Evolutionary conservation across 2,797 vertebrate genomes (phyloP).

Genomic region (Adelosebastes latens): DNA sequence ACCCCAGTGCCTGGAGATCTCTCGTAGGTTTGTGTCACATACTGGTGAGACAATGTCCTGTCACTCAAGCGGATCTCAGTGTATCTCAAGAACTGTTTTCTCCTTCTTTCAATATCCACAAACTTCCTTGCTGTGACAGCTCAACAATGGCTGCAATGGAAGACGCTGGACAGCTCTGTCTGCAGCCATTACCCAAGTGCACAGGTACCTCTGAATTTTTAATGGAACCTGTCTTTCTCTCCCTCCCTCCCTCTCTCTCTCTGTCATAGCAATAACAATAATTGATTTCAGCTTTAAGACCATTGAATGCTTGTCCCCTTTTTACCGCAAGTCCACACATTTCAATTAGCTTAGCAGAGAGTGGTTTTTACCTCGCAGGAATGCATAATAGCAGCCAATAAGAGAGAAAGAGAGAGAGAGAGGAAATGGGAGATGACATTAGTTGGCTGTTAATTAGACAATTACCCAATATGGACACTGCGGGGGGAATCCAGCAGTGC

Average conservation of each 20-base stretch:
- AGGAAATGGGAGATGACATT: conserved; percentile 25
- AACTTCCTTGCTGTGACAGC: conserved; percentile 25
- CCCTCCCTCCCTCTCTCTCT: background rate
- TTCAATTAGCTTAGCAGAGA: conserved; percentile 38
- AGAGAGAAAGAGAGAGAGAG: background rate
- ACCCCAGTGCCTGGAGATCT: background rate
- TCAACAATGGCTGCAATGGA: conserved; percentile 23
- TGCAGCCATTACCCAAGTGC: conserved; percentile 44
- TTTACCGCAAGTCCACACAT: conserved; percentile 22
- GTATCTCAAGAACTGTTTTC: background rate
- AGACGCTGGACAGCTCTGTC: conserved; percentile 19
- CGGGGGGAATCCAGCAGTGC: conserved; percentile 10
- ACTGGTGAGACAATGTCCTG: background rate
- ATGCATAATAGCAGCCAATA: background rate
- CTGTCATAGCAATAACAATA: conserved; percentile 28
- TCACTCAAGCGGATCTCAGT: conserved; percentile 9
- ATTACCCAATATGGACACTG: conserved; percentile 40
- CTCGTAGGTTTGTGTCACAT: background rate
- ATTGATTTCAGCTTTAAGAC: conserved; percentile 48
- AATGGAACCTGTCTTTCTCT: conserved; percentile 18
- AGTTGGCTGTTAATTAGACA: conserved; percentile 52
- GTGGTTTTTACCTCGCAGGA: conserved; percentile 33
- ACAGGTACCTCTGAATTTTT: conserved; percentile 44
- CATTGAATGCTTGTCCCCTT: conserved; percentile 32
- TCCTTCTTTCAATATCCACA: background rate